phyloP scores from a whole-genome alignment of 2,888 invertebrate species.

The Cephus runcator region DNA sequence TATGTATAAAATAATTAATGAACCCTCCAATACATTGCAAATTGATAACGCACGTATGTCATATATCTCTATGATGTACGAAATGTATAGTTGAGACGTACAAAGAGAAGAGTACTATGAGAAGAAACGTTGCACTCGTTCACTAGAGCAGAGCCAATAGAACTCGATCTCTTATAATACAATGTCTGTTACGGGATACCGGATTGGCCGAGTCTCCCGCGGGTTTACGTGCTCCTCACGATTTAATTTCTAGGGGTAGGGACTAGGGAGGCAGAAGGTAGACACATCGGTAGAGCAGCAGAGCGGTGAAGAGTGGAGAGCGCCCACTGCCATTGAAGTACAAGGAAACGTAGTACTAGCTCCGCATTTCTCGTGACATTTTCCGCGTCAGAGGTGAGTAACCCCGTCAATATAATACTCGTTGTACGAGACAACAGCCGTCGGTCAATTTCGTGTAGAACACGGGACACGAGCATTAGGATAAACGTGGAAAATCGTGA shows the following conservation, averaged over 20 bases:
- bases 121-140: background rate
- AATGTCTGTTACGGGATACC: slow-evolving; percentile 10
- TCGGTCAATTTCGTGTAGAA: background rate
- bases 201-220: slow-evolving; percentile 46
- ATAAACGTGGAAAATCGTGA: slow-evolving; percentile 28
- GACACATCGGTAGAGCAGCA: slow-evolving; percentile 9
- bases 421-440: background rate
- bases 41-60: background rate
- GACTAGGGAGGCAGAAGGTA: slow-evolving; percentile 28
- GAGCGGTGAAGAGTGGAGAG: slow-evolving; percentile 43
- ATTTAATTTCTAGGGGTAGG: slow-evolving; percentile 29
- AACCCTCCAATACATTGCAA: background rate
- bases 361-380: slow-evolving; percentile 23
- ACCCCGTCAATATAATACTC: background rate
- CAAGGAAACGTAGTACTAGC: slow-evolving; percentile 16
- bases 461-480: background rate
- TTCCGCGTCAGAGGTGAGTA: slow-evolving; percentile 10
- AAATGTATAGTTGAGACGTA: background rate
- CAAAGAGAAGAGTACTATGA: background rate
- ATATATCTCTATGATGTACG: background rate
- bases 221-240: slow-evolving; percentile 42
- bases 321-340: slow-evolving; percentile 56
- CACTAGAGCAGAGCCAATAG: background rate
- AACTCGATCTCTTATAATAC: background rate
- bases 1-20: slow-evolving; percentile 4